These are phyloP conservation scores for Protaetia brevitarsis DNA, from an alignment of 1,140 invertebrate genomes.

Conservation along the genomic window DNA sequence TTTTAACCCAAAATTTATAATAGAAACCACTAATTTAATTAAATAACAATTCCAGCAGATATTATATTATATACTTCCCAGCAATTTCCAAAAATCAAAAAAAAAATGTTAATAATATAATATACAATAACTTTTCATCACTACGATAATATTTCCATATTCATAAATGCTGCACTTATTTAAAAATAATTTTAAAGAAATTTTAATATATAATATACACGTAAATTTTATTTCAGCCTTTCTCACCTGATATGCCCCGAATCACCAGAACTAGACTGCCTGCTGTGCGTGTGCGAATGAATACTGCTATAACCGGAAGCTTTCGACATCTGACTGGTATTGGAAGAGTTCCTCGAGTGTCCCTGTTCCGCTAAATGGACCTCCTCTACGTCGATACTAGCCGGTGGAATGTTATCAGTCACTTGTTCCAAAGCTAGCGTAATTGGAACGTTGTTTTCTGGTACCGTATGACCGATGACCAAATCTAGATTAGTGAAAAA, in stretches of 20 bases:
- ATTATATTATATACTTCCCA: too few relatives aligned
- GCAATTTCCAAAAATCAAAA: too few relatives aligned
- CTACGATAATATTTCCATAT: too few relatives aligned
- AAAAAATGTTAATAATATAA: too few relatives aligned
- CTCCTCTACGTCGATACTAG: constrained; percentile 33
- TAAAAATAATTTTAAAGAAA: too few relatives aligned
- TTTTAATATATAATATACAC: too few relatives aligned
- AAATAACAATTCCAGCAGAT: too few relatives aligned
- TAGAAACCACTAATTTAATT: too few relatives aligned
- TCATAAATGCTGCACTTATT: too few relatives aligned
- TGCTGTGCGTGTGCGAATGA: constrained; percentile 79
- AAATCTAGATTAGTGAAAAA: constrained; percentile 40
- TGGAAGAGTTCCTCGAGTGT: constrained; percentile 88
- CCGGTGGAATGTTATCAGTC: constrained; percentile 8
- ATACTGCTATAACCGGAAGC: constrained; percentile 85
- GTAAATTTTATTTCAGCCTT: neutral
- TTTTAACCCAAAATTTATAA: too few relatives aligned
- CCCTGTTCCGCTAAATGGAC: constrained; percentile 54
- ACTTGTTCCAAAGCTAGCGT: constrained; percentile 34
- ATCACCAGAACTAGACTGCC: constrained; percentile 80
- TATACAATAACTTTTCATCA: too few relatives aligned
- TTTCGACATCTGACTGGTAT: constrained; percentile 75
- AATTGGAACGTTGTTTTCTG: constrained; percentile 43
- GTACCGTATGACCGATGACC: constrained; percentile 46
- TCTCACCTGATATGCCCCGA: constrained; percentile 73